These are phyloP conservation scores for Loripinus fragilis DNA, from an alignment of 2,888 invertebrate genomes.

Conservation along the genomic window DNA sequence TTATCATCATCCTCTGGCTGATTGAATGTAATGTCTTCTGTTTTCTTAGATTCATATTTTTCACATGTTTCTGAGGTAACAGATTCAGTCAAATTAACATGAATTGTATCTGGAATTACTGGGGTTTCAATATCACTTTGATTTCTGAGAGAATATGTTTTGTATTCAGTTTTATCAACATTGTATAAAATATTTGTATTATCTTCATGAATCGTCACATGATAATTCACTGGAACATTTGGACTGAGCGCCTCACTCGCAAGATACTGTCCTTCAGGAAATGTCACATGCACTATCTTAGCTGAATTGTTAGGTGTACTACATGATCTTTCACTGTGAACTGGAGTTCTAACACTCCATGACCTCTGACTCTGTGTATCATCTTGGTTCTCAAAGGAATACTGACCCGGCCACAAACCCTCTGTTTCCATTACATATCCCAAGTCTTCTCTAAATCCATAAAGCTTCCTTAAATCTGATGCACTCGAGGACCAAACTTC, in stretches of 20 bases:
- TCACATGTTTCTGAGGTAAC: constrained; percentile 63
- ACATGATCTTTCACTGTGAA: constrained; percentile 37
- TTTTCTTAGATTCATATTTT: constrained; percentile 52
- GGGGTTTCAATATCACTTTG: constrained; percentile 43
- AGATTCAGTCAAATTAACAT: constrained; percentile 70
- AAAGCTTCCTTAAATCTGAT: constrained; percentile 37
- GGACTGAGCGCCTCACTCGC: constrained; percentile 33
- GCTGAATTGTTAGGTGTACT: constrained; percentile 44
- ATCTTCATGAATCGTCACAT: constrained; percentile 73
- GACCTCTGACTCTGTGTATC: constrained; percentile 63
- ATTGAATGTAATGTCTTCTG: constrained; percentile 59
- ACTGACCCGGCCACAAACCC: constrained; percentile 52
- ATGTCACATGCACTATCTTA: constrained; percentile 41
- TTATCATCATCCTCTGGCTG: constrained; percentile 32
- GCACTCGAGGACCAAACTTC: constrained; percentile 66
- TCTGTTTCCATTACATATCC: constrained; percentile 65
- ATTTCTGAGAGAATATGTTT: constrained; percentile 64
- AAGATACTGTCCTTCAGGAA: constrained; percentile 50
- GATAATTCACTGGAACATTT: constrained; percentile 64
- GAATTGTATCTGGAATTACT: constrained; percentile 70
- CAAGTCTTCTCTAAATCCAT: constrained; percentile 50
- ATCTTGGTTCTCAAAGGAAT: constrained; percentile 43
- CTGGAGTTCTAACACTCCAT: constrained; percentile 30
- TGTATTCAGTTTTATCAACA: constrained; percentile 76
- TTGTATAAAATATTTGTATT: constrained; percentile 75